Base-by-base conservation (phyloP, 2,888 invertebrate species). In the Thymelicus acteon region DNA sequence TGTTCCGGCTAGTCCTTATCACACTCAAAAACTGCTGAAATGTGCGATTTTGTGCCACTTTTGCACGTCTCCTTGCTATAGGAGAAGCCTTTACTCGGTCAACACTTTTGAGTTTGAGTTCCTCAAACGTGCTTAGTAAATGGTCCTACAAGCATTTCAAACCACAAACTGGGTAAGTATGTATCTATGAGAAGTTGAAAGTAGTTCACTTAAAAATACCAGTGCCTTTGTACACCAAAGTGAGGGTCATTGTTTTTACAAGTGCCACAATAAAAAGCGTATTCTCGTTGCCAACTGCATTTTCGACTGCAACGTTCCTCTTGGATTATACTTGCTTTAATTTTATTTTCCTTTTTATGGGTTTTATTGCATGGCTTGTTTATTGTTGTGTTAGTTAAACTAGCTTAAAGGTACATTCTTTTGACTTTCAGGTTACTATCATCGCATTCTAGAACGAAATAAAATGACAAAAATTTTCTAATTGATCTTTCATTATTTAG, bases 211-310 rank as follows among this genome's bases (percentile, higher is more conserved):
- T 60, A 40, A 49, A 64, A 60, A 44, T 24, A 52, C 52, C 39
- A 39, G 37, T 63, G 69, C 49, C 60, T 52, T 65, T 70, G 60
- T 64, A 52, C 40, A 64, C 47, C n/a, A 57, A 68, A 68, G 52
- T 58, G 37, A 69, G 39, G 60, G 47, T 70, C 60, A 19, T 60
- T 70, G 64, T 65, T 52, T 70, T 60, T 60, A 40, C 24, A 49
- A 64, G 64, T 64, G 37, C 52, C 39, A 52, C 60, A 60, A 64
- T 68, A 72, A 68, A 58, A 72, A 72, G 49, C n/a, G 54, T 60
- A 19, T 48, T 61, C 61, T 31, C 67, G 13, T 64, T 52, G 60
- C 39, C 15, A 37, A 63, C 63, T 39, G 60, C 52, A 68, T 60
- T 67, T 60, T 64, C 44, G 58, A 60, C 58, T 67, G 67, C 60